Evolutionary conservation across 1,140 invertebrate genomes (phyloP).

Genomic region (Maniola jurtina): DNA sequence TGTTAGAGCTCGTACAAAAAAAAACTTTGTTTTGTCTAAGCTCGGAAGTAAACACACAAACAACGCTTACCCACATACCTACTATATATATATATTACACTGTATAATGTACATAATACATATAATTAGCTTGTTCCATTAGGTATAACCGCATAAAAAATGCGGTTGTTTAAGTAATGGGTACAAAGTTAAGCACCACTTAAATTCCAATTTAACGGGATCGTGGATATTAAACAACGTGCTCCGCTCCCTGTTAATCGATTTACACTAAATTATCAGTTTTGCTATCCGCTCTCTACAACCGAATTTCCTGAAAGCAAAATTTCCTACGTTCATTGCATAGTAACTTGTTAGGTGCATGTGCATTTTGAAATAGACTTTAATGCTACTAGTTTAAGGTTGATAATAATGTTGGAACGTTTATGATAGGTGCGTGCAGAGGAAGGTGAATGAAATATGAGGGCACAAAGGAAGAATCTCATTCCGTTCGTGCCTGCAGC

Average conservation of each 20-base stretch:
- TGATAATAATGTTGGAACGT: constrained; percentile 34
- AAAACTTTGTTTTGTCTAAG: no score
- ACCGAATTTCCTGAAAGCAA: constrained; percentile 58
- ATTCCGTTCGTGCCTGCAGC: constrained; percentile 56
- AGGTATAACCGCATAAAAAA: neutral
- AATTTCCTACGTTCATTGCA: constrained; percentile 51
- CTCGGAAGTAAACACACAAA: neutral
- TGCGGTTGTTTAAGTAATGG: constrained; percentile 2
- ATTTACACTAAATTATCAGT: constrained; percentile 65
- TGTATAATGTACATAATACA: neutral
- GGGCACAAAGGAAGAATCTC: constrained; percentile 63
- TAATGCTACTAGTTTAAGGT: constrained; percentile 38
- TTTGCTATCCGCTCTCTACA: constrained; percentile 41
- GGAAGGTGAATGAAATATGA: constrained; percentile 66
- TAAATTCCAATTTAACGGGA: constrained; percentile 3
- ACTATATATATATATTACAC: neutral
- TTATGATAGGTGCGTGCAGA: constrained; percentile 44
- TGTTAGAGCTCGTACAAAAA: no score
- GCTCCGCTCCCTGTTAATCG: constrained; percentile 48
- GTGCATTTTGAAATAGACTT: constrained; percentile 38
- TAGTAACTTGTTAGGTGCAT: constrained; percentile 37
- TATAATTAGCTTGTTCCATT: constrained; percentile 5
- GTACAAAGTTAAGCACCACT: neutral
- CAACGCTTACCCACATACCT: neutral
- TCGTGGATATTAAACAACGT: constrained; percentile 42